phyloP scores from a whole-genome alignment of 2,888 invertebrate species.

The Oligia strigilis region DNA sequence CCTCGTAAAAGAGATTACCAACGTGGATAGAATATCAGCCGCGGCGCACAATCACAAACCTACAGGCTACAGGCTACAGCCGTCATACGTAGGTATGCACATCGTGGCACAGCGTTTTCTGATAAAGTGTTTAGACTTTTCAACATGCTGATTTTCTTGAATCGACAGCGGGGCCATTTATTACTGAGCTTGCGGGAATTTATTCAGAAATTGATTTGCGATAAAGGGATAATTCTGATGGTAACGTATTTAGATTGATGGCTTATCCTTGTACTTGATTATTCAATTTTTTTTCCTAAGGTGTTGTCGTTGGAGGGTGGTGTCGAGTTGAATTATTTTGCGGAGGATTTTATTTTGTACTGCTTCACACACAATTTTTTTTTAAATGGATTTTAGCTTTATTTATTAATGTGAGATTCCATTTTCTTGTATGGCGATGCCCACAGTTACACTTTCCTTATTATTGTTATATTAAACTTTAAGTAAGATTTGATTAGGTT shows the following conservation, averaged over 20 bases:
- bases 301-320: neutral
- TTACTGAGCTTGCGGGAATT: constrained; percentile 40
- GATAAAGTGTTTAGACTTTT: constrained; percentile 69
- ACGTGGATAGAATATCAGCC: constrained; percentile 79
- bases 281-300: constrained; percentile 25
- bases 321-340: neutral
- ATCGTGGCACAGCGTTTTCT: constrained; percentile 56
- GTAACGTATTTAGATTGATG: constrained; percentile 26
- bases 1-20: constrained; percentile 82
- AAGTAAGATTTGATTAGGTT: neutral
- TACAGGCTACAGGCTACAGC: constrained; percentile 70
- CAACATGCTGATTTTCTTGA: constrained; percentile 61
- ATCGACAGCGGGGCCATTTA: constrained; percentile 39
- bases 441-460: neutral
- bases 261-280: constrained; percentile 27
- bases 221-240: constrained; percentile 30
- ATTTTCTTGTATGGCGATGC: constrained; percentile 5
- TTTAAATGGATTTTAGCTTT: neutral
- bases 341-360: neutral
- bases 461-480: constrained; percentile 11
- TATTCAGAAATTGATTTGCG: constrained; percentile 46
- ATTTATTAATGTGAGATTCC: neutral
- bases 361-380: constrained; percentile 5
- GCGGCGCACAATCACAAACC: constrained; percentile 70
- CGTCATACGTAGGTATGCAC: constrained; percentile 71